Percentiles rank a stretch among this genome's conserved stretches.
These are phyloP conservation scores for Zoanthus solanderi DNA, from an alignment of 92 coral and sea anemone genomes.

Conservation along the genomic window DNA sequence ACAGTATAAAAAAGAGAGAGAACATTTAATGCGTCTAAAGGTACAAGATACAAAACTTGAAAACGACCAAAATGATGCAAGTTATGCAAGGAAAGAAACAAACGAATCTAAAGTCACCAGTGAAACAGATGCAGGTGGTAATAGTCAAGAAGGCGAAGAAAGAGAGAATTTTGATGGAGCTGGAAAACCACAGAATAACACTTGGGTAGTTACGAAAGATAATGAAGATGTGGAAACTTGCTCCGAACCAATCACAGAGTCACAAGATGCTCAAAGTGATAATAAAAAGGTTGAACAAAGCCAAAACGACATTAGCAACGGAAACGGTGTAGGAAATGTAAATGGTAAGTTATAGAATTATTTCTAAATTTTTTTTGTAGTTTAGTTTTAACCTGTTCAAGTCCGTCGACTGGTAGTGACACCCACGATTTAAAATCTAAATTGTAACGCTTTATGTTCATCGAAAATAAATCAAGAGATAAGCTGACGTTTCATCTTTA, in stretches of 20 bases:
- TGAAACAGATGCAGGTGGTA: not conserved
- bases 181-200: not conserved
- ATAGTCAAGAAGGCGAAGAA: not conserved
- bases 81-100: not conserved
- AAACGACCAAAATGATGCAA: not conserved
- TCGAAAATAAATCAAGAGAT: too few relatives aligned
- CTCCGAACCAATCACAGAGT: not conserved
- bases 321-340: not conserved
- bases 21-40: not conserved
- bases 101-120: not conserved
- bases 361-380: not conserved
- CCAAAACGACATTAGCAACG: not conserved
- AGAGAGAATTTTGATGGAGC: not conserved
- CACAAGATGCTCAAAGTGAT: not conserved
- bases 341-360: not conserved
- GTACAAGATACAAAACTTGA: not conserved
- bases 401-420: not conserved
- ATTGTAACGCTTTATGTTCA: too few relatives aligned
- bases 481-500: too few relatives aligned
- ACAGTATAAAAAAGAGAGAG: conserved; percentile 38
- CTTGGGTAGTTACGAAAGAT: not conserved
- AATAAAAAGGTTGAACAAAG: not conserved
- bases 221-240: not conserved
- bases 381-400: too few relatives aligned
- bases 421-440: too few relatives aligned